A percentile compares a stretch with the other conserved stretches of the same genome.
Conservation (phyloP, 2,888 invertebrate species). For the Hirtodrosophila cameraria region DNA sequence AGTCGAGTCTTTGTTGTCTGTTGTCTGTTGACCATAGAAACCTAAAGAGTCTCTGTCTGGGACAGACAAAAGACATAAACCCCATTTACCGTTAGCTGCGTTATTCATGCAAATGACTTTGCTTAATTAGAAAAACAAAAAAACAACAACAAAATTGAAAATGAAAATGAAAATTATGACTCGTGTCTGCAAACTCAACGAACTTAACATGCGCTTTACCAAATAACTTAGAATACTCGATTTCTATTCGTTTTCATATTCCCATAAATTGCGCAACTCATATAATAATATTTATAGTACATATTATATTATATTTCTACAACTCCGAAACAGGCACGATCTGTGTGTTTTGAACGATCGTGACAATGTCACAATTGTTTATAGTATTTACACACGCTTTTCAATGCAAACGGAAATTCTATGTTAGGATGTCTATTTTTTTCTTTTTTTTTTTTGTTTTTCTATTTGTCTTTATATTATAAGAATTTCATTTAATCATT, state of each 20-base stretch:
- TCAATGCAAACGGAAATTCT: conserved; percentile 30
- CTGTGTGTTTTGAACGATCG: conserved; percentile 49
- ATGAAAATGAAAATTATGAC: conserved; percentile 34
- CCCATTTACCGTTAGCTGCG: conserved; percentile 77
- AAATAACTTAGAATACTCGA: neutral
- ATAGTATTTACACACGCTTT: conserved; percentile 26
- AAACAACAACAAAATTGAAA: conserved; percentile 13
- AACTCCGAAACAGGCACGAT: conserved; percentile 52
- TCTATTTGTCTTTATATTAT: conserved; percentile 11
- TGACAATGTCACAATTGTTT: conserved; percentile 52
- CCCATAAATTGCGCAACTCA: conserved; percentile 36
- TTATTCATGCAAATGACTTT: conserved; percentile 77
- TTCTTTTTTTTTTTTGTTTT: too few relatives aligned
- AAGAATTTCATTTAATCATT: conserved; percentile 5
- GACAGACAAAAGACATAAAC: conserved; percentile 71
- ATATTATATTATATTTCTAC: conserved; percentile 8
- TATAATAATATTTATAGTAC: conserved; percentile 23
- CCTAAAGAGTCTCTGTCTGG: conserved; percentile 1
- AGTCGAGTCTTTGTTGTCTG: conserved; percentile 25
- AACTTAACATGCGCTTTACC: conserved; percentile 31
- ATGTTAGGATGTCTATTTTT: conserved; percentile 27
- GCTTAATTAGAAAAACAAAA: conserved; percentile 65
- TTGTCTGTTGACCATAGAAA: too few relatives aligned
- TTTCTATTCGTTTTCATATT: too few relatives aligned
- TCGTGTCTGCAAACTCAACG: conserved; percentile 10